These are phyloP conservation scores for Carassius auratus DNA, from an alignment of 2,113 vertebrate species.

Conservation along the genomic window DNA sequence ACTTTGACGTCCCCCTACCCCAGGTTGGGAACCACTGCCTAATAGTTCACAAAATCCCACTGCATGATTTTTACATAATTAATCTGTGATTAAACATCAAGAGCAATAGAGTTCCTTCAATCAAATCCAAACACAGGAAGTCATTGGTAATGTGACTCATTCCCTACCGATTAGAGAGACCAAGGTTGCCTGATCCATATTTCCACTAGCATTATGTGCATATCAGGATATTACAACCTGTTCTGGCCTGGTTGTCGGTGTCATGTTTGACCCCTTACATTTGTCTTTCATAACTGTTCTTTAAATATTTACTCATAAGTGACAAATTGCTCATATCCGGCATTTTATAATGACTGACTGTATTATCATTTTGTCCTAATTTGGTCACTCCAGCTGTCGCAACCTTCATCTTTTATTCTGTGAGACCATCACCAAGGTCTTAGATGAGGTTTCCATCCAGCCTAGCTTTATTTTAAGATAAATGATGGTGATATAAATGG, in stretches of 20 bases:
- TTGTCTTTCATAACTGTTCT: neutral
- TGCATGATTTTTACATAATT: neutral
- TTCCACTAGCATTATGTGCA: constrained; percentile 39
- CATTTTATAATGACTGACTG: neutral
- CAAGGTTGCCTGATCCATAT: constrained; percentile 43
- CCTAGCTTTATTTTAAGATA: neutral
- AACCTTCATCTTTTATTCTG: neutral
- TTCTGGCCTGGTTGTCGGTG: constrained; percentile 23
- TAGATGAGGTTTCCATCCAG: neutral
- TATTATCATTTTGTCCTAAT: neutral
- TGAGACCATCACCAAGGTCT: neutral
- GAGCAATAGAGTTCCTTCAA: neutral
- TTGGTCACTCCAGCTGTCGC: constrained; percentile 1
- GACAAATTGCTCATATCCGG: constrained; percentile 29
- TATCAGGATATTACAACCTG: constrained; percentile 8
- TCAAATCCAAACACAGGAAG: neutral
- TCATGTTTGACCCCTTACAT: neutral
- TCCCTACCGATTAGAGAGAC: constrained; percentile 32
- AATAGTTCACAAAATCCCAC: neutral
- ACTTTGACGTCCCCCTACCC: too few relatives aligned
- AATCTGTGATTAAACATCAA: neutral
- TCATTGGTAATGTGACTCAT: constrained; percentile 58
- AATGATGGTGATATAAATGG: constrained; percentile 10
- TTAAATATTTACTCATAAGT: constrained; percentile 33
- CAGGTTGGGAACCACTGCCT: too few relatives aligned